phyloP scores from a whole-genome alignment of 2,888 invertebrate genomes.

The Papilio demoleus region DNA sequence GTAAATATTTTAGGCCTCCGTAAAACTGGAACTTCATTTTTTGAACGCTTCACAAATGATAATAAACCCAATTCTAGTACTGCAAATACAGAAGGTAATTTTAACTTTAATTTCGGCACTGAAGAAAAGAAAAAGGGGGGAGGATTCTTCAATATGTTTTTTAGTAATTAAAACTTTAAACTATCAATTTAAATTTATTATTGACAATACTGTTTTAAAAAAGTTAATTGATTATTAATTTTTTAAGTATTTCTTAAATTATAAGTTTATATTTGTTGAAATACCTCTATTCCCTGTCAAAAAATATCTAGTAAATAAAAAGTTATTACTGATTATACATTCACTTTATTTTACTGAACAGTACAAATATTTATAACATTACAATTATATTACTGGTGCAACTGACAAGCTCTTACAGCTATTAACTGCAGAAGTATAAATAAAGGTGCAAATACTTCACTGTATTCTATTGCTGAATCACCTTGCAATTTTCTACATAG shows the following conservation, averaged over 20 bases:
- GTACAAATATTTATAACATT: constrained; percentile 25
- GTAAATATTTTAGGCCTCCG: constrained; percentile 60
- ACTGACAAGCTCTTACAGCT: constrained; percentile 96
- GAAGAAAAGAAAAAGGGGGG: constrained; percentile 68
- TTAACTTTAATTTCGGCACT: constrained; percentile 71
- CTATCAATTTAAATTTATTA: not conserved
- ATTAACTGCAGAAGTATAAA: constrained; percentile 95
- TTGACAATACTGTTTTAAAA: constrained; percentile 19
- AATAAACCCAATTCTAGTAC: constrained; percentile 53
- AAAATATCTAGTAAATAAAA: constrained; percentile 25
- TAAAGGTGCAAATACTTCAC: constrained; percentile 96
- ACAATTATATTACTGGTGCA: constrained; percentile 80
- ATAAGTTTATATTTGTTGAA: constrained; percentile 2
- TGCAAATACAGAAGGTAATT: constrained; percentile 55
- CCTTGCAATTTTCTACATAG: constrained; percentile 94
- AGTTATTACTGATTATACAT: constrained; percentile 22
- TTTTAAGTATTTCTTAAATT: not conserved
- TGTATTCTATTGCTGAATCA: constrained; percentile 91
- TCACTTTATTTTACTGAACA: constrained; percentile 40
- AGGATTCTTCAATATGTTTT: constrained; percentile 73
- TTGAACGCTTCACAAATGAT: constrained; percentile 55
- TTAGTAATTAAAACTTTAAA: constrained; percentile 35
- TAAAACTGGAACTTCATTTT: constrained; percentile 68
- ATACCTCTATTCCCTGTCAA: not conserved
- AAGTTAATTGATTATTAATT: constrained; percentile 13